Conservation (phyloP, 2,888 invertebrate genomes). For the Apodemia mormo region DNA sequence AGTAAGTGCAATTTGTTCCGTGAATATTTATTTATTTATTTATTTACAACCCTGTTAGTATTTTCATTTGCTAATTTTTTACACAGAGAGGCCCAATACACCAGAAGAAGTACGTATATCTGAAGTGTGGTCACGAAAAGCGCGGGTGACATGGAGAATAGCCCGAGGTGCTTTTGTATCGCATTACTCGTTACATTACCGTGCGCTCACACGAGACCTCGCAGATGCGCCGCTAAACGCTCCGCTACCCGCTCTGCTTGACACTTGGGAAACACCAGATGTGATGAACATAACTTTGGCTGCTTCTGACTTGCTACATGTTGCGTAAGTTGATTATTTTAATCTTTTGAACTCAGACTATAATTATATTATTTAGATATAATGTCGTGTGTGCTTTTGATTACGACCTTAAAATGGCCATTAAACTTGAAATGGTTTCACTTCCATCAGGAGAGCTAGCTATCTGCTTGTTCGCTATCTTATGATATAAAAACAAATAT, state of each 20-base stretch:
- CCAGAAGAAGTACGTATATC: slow-evolving; percentile 74
- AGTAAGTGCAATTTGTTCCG: too few species aligned
- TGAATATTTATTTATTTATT: too few species aligned
- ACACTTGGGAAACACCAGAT: slow-evolving; percentile 68
- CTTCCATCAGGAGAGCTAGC: too few species aligned
- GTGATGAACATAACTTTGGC: slow-evolving; percentile 69
- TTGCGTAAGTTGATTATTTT: slow-evolving; percentile 56
- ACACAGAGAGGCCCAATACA: slow-evolving; percentile 64
- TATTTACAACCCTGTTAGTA: too few species aligned
- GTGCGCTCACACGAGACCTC: slow-evolving; percentile 60
- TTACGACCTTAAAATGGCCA: too few species aligned
- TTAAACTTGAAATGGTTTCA: too few species aligned
- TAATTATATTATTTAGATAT: too few species aligned
- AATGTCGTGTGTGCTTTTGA: too few species aligned
- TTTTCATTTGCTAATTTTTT: not conserved
- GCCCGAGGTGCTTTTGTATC: slow-evolving; percentile 68
- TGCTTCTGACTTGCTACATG: slow-evolving; percentile 70
- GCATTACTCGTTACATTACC: slow-evolving; percentile 70
- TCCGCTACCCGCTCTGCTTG: slow-evolving; percentile 62
- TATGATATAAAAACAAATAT: too few species aligned
- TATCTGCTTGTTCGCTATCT: too few species aligned
- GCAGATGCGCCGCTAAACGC: slow-evolving; percentile 61
- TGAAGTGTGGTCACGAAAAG: slow-evolving; percentile 72
- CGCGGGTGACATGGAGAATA: slow-evolving; percentile 69
- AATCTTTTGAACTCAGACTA: too few species aligned